A percentile compares a stretch with the other conserved stretches of the same genome.
Evolutionary conservation across 2,888 invertebrate genomes (phyloP).

Genomic region (Coelogynopora nodosa): DNA sequence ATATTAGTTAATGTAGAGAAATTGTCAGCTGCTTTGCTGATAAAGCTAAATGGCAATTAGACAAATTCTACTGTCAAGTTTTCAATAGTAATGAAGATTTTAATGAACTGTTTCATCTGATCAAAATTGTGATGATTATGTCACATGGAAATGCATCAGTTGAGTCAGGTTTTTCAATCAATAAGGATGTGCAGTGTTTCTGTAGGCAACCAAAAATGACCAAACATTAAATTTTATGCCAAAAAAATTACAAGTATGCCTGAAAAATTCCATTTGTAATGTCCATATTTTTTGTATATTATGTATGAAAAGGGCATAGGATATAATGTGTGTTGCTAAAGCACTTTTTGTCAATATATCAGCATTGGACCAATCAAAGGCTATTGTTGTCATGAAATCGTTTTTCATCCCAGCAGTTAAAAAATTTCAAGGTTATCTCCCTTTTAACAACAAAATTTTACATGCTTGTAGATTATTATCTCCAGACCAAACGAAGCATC

Average conservation of each 20-base stretch:
- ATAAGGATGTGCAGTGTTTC: neutral
- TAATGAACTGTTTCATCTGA: constrained; percentile 7
- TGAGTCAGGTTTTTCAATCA: constrained; percentile 7
- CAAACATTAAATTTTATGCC: no score
- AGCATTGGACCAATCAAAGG: neutral
- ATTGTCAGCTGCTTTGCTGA: constrained; percentile 25
- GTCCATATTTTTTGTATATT: no score
- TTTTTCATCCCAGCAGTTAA: neutral
- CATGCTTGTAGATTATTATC: neutral
- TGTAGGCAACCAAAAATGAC: no score
- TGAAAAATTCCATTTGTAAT: no score
- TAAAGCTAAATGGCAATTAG: constrained; percentile 18
- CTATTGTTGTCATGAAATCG: neutral
- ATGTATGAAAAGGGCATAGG: no score
- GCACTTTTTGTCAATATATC: neutral
- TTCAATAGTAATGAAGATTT: constrained; percentile 9
- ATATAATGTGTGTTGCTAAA: neutral
- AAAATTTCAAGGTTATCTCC: neutral
- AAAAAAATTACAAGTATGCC: no score
- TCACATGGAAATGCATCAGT: neutral
- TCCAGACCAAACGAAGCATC: neutral
- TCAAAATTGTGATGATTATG: constrained; percentile 10
- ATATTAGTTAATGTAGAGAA: constrained; percentile 1
- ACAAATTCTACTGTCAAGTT: constrained; percentile 1
- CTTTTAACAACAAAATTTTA: neutral